Evolutionary conservation across 2,113 vertebrate genomes (phyloP).

Genomic region (Oncorhynchus kisutch): DNA sequence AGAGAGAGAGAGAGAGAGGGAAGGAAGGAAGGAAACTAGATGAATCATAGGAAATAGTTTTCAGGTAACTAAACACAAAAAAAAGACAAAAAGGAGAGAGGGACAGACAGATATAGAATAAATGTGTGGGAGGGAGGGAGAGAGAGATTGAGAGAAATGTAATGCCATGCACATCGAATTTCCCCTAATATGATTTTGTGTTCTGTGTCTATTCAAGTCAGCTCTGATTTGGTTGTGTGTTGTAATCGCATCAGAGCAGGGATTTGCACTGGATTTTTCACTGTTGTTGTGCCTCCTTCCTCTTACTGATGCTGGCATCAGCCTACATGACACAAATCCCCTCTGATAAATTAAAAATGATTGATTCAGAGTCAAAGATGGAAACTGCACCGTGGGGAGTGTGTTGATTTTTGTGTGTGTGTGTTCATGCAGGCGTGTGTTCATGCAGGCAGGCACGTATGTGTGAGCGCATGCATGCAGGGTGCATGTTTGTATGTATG

Average conservation of each 20-base stretch:
- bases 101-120: constrained; percentile 32
- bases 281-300: constrained; percentile 59
- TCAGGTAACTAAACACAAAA: constrained; percentile 44
- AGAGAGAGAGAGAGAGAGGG: constrained; percentile 3
- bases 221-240: constrained; percentile 78
- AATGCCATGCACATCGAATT: constrained; percentile 80
- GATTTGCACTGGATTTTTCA: constrained; percentile 75
- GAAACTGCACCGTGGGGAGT: constrained; percentile 65
- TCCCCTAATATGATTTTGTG: constrained; percentile 81
- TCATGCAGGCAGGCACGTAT: constrained; percentile 8
- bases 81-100: constrained; percentile 31
- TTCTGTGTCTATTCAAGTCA: constrained; percentile 83
- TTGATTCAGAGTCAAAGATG: constrained; percentile 79
- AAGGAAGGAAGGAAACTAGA: constrained; percentile 16
- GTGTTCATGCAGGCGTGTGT: constrained; percentile 25
- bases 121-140: background rate
- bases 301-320: constrained; percentile 77
- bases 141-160: constrained; percentile 67
- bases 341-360: constrained; percentile 81
- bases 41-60: constrained; percentile 40
- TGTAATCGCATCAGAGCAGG: constrained; percentile 80
- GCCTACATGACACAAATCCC: constrained; percentile 79
- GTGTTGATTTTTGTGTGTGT: background rate
- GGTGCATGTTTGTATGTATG: constrained; percentile 14
- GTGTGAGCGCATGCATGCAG: background rate